Evolutionary conservation across 2,888 invertebrate genomes (phyloP), one percentile per base, ranked within the genome.

Genomic region (Oligia fasciuncula): DNA sequence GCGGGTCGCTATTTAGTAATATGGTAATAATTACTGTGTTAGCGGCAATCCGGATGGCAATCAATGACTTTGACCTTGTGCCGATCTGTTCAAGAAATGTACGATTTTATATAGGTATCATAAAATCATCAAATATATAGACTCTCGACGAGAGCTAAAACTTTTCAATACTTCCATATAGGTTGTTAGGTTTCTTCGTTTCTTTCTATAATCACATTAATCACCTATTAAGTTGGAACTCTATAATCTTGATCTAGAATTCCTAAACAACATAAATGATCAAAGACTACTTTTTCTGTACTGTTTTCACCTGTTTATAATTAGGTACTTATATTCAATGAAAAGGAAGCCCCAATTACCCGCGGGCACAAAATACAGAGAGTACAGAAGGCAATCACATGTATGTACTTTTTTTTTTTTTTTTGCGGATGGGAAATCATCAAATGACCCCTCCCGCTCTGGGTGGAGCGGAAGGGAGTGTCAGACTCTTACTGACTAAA

Each of bases 321-420:
- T 51, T 17, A 68, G 23, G 4, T 23, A 66, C 5, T 40, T 65
- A 29, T 14, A 80, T 68, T 79, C 40, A 80, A 80, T 68, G 46
- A 62, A 2, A 60, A 66, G 23, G 43, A 51, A 66, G 43, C 19
- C 5, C 29, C 9, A 40, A 9, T 49, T 40, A 23, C 73, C 43
- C 49, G n/a, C n/a, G 14, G 29, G 29, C 29, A 29, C 29, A 29
- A 29, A 29, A 29, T 29, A 29, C 29, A 29, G 29, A 29, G 29
- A 29, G 29, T 29, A 29, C 29, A 29, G 29, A 29, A 29, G 29
- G 29, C 29, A 29, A 29, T 29, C 29, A 29, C 29, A 29, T 29
- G 29, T 29, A 29, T 29, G 29, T 29, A 29, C 29, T 29, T 29
- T n/a, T n/a, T n/a, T n/a, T n/a, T n/a, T n/a, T n/a, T n/a, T n/a